Evolutionary conservation across 1,140 invertebrate species (phyloP).

Genomic region (Pseudomyrmex sp.): DNA sequence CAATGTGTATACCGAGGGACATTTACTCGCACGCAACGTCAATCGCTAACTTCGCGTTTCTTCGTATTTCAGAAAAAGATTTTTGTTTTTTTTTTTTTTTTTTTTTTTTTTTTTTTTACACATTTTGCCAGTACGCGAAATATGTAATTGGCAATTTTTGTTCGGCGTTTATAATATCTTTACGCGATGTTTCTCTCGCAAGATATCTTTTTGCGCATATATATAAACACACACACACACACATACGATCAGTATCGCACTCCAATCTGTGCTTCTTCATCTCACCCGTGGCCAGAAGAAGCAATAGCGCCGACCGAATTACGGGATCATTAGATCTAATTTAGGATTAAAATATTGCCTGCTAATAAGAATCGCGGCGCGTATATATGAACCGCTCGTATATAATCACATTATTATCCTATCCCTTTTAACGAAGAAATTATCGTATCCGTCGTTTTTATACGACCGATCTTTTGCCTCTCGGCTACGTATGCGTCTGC

Average conservation of each 20-base stretch:
- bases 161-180: not conserved
- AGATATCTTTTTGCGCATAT: conserved; percentile 10
- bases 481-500: not conserved
- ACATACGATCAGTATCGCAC: conserved; percentile 2
- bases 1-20: not conserved
- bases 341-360: conserved; percentile 84
- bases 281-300: conserved; percentile 1
- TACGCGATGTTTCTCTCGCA: not conserved
- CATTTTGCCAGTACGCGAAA: too few species aligned
- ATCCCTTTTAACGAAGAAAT: conserved; percentile 67
- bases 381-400: conserved; percentile 28
- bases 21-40: conserved; percentile 37
- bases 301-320: conserved; percentile 61
- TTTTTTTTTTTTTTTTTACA: conserved; percentile 10
- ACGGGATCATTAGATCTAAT: conserved; percentile 78
- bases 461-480: conserved; percentile 16
- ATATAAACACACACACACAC: too few species aligned
- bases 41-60: not conserved
- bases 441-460: conserved; percentile 34
- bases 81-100: conserved; percentile 15
- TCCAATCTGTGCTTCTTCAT: conserved; percentile 47
- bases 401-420: conserved; percentile 78
- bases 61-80: not conserved
- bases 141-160: not conserved
- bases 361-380: conserved; percentile 80